A percentile compares a stretch with the other conserved stretches of the same genome.
These are phyloP conservation scores for Leptopilina boulardi DNA, from an alignment of 1,140 invertebrate genomes.

Conservation along the genomic window DNA sequence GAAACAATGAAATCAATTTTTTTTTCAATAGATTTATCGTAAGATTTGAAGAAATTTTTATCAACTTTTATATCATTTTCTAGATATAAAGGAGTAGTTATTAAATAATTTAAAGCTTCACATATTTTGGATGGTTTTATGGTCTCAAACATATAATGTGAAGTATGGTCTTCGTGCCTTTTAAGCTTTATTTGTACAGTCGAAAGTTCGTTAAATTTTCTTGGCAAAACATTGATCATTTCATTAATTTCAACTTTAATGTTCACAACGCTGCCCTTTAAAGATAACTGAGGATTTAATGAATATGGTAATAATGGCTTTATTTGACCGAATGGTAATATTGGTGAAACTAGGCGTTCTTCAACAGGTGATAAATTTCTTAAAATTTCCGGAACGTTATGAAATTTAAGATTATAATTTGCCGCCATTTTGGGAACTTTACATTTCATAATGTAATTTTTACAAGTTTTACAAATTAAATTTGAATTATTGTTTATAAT, in stretches of 20 bases:
- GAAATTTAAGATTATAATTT: background rate
- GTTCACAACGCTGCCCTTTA: background rate
- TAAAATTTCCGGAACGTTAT: background rate
- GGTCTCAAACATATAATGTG: slow-evolving; percentile 48
- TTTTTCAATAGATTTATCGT: background rate
- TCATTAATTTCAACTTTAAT: slow-evolving; percentile 16
- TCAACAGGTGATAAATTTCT: background rate
- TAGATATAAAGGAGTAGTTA: slow-evolving; percentile 41
- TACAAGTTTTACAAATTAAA: background rate
- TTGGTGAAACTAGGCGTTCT: background rate
- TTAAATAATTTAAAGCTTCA: slow-evolving; percentile 46
- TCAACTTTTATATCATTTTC: slow-evolving; percentile 45
- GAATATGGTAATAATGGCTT: background rate
- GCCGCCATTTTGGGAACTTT: background rate
- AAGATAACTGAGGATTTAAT: background rate
- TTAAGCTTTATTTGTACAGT: slow-evolving; percentile 51
- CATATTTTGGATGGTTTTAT: slow-evolving; percentile 40
- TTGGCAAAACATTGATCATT: background rate
- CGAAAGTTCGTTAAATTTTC: slow-evolving; percentile 46
- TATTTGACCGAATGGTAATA: background rate
- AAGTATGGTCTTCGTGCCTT: slow-evolving; percentile 43
- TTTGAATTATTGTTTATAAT: slow-evolving; percentile 2
- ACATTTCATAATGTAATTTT: background rate
- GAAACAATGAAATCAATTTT: background rate
- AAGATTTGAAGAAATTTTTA: slow-evolving; percentile 38